Base-by-base conservation (phyloP, 2,888 invertebrate species). In the Drosophila stalkeri region DNA sequence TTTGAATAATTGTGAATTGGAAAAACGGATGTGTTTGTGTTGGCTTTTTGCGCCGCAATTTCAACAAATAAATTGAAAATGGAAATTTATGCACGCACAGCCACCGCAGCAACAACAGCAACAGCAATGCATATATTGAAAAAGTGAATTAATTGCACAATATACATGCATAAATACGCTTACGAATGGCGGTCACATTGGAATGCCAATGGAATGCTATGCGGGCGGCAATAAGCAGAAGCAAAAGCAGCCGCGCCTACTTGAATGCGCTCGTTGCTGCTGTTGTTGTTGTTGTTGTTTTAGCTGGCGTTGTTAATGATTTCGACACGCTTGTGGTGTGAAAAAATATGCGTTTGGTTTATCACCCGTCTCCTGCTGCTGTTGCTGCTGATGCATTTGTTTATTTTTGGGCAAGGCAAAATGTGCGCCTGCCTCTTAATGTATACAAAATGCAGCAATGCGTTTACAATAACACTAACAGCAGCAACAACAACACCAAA, bases 101-200 rank as follows among this genome's bases (percentile, higher is more conserved):
- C 35, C 35, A 64, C 52, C 43, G 43, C 41, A 54, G 11, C 51
- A 27, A n/a, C 39, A 41, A 66, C 52, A 49, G 43, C 39, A 41
- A 41, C n/a, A 41, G 41, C n/a, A 41, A 64, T 79, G 82, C 63
- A 80, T 80, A 79, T 85, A 79, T 82, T 68, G 75, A 77, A 82
- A 84, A 83, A 80, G 80, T 86, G 82, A 82, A 86, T 86, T 90
- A 86, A 86, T 86, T 86, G 90, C 90, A 85, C 90, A 87, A 85
- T 89, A 74, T 72, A 80, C 64, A 62, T 64, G 55, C 75, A 70
- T 61, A 67, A 52, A 41, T 41, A 41, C 41, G 67, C 59, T 49
- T 62, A 56, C 51, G 47, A 70, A 73, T 67, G 71, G 68, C 82
- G 67, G 88, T 88, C 85, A 85, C 80, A 71, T 81, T 84, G 85